phyloP scores from a whole-genome alignment of 1,140 invertebrate genomes.

The Bombus waltoni region DNA sequence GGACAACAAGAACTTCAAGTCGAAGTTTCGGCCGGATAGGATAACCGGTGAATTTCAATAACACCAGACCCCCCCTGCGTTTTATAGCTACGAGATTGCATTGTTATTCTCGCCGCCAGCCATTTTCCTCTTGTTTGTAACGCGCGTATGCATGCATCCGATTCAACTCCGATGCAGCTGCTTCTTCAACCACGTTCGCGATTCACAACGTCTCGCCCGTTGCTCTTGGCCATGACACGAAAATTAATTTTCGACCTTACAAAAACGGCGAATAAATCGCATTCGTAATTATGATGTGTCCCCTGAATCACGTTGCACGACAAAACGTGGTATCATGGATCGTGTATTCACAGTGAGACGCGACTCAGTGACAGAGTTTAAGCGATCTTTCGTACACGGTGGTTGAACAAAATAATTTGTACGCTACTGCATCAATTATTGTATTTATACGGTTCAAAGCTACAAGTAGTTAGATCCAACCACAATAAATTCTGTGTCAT shows the following conservation, averaged over 20 bases:
- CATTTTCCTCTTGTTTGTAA: slow-evolving; percentile 22
- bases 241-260: slow-evolving; percentile 53
- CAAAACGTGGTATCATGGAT: not conserved
- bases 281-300: not conserved
- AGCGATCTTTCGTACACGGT: not conserved
- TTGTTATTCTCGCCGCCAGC: slow-evolving; percentile 71
- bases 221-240: slow-evolving; percentile 42
- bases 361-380: not conserved
- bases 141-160: slow-evolving; percentile 43
- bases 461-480: no score
- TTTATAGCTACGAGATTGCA: slow-evolving; percentile 69
- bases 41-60: slow-evolving; percentile 36
- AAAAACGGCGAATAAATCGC: slow-evolving; percentile 1
- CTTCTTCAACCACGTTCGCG: slow-evolving; percentile 59
- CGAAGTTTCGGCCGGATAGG: not conserved
- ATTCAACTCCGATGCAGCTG: slow-evolving; percentile 75
- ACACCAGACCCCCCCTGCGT: slow-evolving; percentile 22
- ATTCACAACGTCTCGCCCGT: slow-evolving; percentile 63
- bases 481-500: no score
- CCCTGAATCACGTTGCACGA: not conserved
- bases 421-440: no score
- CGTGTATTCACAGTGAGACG: not conserved
- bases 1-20: not conserved
- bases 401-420: no score
- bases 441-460: no score